Evolutionary conservation across 1,140 invertebrate genomes (phyloP).

Genomic region (Bombus pyrosoma): DNA sequence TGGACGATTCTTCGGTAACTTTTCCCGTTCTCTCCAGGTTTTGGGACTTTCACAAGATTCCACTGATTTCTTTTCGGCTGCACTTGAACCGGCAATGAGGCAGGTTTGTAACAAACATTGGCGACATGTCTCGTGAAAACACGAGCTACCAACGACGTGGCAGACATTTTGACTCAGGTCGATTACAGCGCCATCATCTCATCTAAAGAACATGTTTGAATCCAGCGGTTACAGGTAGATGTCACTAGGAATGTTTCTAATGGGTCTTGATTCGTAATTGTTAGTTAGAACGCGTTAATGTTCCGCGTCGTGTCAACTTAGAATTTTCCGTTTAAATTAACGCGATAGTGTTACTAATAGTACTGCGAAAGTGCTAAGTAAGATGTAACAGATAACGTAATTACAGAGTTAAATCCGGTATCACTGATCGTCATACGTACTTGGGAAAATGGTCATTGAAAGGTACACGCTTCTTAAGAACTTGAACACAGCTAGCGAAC

Average conservation of each 20-base stretch:
- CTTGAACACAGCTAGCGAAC: background rate
- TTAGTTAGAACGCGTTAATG: background rate
- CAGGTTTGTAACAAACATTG: constrained; percentile 49
- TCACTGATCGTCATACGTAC: too few relatives aligned
- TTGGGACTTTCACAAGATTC: constrained; percentile 80
- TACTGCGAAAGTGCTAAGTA: background rate
- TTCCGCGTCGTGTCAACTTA: background rate
- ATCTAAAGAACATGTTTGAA: background rate
- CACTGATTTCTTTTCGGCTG: constrained; percentile 75
- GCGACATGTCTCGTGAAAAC: constrained; percentile 53
- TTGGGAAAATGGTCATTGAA: too few relatives aligned
- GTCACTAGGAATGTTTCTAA: background rate
- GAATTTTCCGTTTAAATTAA: background rate
- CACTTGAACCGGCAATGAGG: constrained; percentile 57
- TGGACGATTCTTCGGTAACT: constrained; percentile 88
- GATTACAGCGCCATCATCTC: constrained; percentile 10
- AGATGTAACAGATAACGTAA: background rate
- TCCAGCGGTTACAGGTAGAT: background rate
- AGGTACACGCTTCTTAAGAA: background rate
- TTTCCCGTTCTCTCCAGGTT: constrained; percentile 83
- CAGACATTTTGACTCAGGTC: constrained; percentile 66
- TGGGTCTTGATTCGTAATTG: background rate
- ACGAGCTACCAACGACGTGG: constrained; percentile 51
- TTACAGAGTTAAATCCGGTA: background rate
- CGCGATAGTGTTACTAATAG: fast-evolving